Evolutionary conservation across 2,797 vertebrate species (phyloP), one percentile per base, ranked within the genome.

Genomic region (Anableps anableps): DNA sequence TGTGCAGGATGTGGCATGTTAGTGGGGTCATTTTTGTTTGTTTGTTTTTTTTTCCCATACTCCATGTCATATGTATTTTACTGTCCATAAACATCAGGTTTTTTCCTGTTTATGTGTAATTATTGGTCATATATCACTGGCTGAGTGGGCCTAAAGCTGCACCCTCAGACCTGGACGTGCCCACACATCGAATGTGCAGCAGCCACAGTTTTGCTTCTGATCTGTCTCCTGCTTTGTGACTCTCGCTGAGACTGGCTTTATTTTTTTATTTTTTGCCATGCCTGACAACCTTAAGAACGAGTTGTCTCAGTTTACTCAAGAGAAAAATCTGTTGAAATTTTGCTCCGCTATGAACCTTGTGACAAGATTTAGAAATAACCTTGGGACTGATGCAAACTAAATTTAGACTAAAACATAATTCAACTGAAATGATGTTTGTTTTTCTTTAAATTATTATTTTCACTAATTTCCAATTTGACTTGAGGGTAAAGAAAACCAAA

Each of bases 61-160:
- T 91, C 89, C 94, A 95, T 94, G 88, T 53, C 93, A 95, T 91
- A 88, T 92, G 93, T 93, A 93, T 92, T 94, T 94, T 93, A 93
- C 79, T 88, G 83, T 90, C 86, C 90, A 91, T 93, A 91, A 91
- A 90, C 93, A 94, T 95, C 91, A 93, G 93, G 92, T 91, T 87
- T 86, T 86, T 80, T 91, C 93, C 93, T 94, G 92, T 94, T 91
- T 83, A 93, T 95, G 94, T 94, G 92, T 94, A 90, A 88, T 92
- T 87, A 93, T 87, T 85, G 91, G 90, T 95, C 93, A 94, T 94
- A 92, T 93, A 80, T 92, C 94, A 95, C 94, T 83, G 93, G 92
- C 92, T 93, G 92, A 91, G 87, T 94, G 93, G 92, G 88, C 90
- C 89, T 92, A 93, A 88, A 78, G 88, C 31, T 90, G 85, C 58